Conservation (phyloP, 1,140 invertebrate species). For the Pantala flavescens region DNA sequence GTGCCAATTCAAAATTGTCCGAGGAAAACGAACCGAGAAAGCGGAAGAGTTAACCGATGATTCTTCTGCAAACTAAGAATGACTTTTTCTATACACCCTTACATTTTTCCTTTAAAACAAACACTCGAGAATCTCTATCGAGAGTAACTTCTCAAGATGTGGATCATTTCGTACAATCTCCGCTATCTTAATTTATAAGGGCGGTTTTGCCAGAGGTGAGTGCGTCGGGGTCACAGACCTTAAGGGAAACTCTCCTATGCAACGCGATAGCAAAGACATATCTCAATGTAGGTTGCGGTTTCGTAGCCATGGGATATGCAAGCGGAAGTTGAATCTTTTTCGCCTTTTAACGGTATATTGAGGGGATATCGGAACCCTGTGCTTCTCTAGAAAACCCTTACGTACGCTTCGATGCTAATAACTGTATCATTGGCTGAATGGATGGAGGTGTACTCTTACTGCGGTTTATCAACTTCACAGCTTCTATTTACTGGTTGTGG, state of each 20-base stretch:
- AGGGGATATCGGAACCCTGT: not conserved
- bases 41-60: too few species aligned
- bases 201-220: not conserved
- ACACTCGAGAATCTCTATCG: too few species aligned
- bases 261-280: not conserved
- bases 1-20: too few species aligned
- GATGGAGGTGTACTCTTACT: not conserved
- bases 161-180: too few species aligned
- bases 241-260: not conserved
- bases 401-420: not conserved
- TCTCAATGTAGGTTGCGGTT: not conserved
- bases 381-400: not conserved
- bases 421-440: not conserved
- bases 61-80: too few species aligned
- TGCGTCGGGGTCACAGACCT: not conserved
- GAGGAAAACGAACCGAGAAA: too few species aligned
- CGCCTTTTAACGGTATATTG: not conserved
- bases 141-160: too few species aligned
- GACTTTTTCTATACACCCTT: too few species aligned
- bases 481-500: not conserved
- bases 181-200: slow-evolving; percentile 10
- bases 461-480: not conserved
- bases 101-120: too few species aligned
- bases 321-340: not conserved
- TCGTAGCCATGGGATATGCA: not conserved